These are phyloP conservation scores for Sylvietta virens DNA, from an alignment of 2,113 vertebrate genomes.

Conservation along the genomic window DNA sequence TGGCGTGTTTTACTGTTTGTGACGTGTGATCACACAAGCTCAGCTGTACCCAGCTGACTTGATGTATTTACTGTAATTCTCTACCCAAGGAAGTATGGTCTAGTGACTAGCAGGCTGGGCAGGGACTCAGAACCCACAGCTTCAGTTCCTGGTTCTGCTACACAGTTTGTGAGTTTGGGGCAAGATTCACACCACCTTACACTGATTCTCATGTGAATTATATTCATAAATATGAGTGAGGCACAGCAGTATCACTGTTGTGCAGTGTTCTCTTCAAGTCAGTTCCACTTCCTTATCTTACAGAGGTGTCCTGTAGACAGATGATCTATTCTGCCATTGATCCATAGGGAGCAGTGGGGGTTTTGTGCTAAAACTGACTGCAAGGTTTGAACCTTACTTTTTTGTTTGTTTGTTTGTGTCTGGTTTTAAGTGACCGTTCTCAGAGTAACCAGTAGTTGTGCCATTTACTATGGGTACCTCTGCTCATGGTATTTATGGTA, in stretches of 20 bases:
- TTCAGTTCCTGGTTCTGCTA: background rate
- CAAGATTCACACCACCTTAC: background rate
- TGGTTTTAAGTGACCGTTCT: background rate
- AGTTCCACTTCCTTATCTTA: background rate
- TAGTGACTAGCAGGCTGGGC: background rate
- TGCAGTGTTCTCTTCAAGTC: background rate
- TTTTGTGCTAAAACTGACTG: background rate
- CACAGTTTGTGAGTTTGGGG: background rate
- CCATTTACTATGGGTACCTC: background rate
- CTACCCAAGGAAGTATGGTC: background rate
- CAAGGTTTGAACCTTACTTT: background rate
- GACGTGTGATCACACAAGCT: background rate
- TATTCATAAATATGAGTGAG: background rate
- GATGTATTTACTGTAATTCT: background rate
- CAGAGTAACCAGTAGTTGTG: fast-evolving
- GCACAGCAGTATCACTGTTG: background rate
- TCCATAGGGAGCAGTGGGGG: background rate
- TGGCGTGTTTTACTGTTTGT: background rate
- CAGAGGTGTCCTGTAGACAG: background rate
- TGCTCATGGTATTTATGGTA: background rate
- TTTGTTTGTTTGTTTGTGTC: background rate
- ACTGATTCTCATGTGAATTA: background rate
- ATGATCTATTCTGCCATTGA: background rate
- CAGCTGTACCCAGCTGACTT: background rate
- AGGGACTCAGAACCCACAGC: background rate